These are phyloP conservation scores for Plecotus auritus DNA, from an alignment of 2,113 vertebrate species.

Conservation along the genomic window DNA sequence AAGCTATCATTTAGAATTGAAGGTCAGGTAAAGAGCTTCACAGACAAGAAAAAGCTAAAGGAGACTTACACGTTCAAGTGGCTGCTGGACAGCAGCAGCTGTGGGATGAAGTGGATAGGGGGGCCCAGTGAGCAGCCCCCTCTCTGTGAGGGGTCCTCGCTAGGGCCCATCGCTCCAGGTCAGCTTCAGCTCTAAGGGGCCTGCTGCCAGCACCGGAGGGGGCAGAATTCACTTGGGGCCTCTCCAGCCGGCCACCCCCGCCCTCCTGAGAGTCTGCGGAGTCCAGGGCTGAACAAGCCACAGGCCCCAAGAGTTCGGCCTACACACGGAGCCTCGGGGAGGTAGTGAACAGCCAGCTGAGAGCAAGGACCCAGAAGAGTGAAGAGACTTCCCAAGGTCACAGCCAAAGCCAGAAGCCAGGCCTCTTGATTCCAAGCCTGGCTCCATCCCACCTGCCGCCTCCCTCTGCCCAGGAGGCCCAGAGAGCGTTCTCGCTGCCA, in stretches of 20 bases:
- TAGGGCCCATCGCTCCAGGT: neutral
- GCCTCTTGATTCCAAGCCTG: neutral
- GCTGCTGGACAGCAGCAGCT: slow-evolving; percentile 97
- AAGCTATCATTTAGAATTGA: no score
- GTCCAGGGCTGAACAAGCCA: neutral
- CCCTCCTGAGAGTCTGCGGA: neutral
- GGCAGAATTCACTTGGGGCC: neutral
- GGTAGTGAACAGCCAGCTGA: neutral
- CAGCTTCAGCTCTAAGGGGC: neutral
- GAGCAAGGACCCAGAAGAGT: neutral
- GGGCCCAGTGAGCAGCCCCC: neutral
- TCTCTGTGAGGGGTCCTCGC: neutral
- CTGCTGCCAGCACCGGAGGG: neutral
- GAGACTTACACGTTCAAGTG: slow-evolving; percentile 93
- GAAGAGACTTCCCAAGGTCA: neutral
- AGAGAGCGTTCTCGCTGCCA: neutral
- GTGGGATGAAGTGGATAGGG: slow-evolving; percentile 20
- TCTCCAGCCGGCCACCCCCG: neutral
- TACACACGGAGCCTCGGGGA: no score
- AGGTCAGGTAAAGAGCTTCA: no score
- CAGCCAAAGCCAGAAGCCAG: neutral
- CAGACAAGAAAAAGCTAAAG: no score
- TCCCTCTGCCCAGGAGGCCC: neutral
- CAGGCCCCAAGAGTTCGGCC: neutral
- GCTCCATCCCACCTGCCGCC: neutral